Conservation (phyloP, 2,113 vertebrate genomes). For the Heterocephalus glaber region DNA sequence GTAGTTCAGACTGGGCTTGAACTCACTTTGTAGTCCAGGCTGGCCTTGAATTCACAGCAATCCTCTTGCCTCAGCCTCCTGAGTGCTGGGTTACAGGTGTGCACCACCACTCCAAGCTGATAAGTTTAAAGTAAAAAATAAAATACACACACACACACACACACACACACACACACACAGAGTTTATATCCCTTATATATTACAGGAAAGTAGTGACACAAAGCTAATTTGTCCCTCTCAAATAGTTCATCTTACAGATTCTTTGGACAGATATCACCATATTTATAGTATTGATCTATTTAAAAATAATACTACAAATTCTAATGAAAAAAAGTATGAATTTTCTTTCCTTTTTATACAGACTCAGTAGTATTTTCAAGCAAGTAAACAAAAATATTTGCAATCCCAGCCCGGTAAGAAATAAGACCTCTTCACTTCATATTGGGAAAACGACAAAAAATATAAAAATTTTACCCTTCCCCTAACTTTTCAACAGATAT, state of each 20-base stretch:
- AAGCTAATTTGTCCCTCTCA: constrained; percentile 80
- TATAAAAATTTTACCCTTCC: constrained; percentile 30
- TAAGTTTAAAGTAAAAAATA: constrained; percentile 85
- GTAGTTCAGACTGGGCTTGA: no score
- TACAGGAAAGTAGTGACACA: constrained; percentile 81
- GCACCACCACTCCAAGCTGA: not conserved
- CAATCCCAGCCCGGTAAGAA: constrained; percentile 92
- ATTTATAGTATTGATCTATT: constrained; percentile 89
- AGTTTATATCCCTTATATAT: constrained; percentile 81
- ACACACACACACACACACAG: not conserved
- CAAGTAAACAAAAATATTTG: constrained; percentile 88
- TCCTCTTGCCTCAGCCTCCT: no score
- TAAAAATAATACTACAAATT: constrained; percentile 87
- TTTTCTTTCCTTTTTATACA: no score
- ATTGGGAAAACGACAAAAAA: constrained; percentile 91
- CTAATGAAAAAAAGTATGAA: constrained; percentile 86
- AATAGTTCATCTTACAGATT: constrained; percentile 86
- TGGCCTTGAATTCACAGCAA: no score
- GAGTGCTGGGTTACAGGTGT: no score
- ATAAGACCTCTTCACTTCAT: constrained; percentile 92
- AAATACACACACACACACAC: not conserved
- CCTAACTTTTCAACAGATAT: constrained; percentile 79
- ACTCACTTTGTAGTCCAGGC: no score
- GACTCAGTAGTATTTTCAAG: constrained; percentile 98
- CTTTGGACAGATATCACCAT: constrained; percentile 86